These are phyloP conservation scores for Pachycephala philippinensis DNA, from an alignment of 2,113 vertebrate genomes.

Conservation along the genomic window DNA sequence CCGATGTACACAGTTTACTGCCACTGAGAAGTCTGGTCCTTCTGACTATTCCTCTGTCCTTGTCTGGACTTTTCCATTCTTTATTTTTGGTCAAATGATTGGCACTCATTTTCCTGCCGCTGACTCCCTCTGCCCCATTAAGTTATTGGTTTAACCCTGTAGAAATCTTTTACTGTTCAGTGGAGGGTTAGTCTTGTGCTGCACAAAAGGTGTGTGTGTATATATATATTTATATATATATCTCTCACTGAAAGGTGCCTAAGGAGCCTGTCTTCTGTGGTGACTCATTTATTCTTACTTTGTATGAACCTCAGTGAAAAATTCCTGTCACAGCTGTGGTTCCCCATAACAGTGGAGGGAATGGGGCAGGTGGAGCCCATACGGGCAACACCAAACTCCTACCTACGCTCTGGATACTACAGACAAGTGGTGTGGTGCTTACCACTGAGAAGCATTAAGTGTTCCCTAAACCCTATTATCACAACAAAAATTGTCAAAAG, in stretches of 20 bases:
- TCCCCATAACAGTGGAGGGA: not conserved
- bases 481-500: not conserved
- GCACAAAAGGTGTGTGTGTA: not conserved
- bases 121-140: fast-evolving
- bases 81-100: not conserved
- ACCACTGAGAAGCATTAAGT: not conserved
- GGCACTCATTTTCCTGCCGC: not conserved
- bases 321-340: not conserved
- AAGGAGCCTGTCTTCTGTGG: not conserved
- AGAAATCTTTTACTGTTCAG: not conserved
- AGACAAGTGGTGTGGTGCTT: not conserved
- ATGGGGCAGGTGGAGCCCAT: not conserved
- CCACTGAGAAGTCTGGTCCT: not conserved
- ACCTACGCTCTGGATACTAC: fast-evolving
- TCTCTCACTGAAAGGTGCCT: not conserved
- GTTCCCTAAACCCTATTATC: not conserved
- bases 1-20: not conserved
- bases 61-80: not conserved
- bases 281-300: not conserved
- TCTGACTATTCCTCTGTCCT: not conserved
- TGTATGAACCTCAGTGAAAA: not conserved
- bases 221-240: no score
- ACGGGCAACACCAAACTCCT: not conserved
- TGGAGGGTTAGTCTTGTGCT: not conserved
- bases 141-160: not conserved